Percentiles rank a stretch among this genome's conserved stretches.
phyloP scores from a whole-genome alignment of 2,888 invertebrate genomes.

The Ptychoptera albimana region DNA sequence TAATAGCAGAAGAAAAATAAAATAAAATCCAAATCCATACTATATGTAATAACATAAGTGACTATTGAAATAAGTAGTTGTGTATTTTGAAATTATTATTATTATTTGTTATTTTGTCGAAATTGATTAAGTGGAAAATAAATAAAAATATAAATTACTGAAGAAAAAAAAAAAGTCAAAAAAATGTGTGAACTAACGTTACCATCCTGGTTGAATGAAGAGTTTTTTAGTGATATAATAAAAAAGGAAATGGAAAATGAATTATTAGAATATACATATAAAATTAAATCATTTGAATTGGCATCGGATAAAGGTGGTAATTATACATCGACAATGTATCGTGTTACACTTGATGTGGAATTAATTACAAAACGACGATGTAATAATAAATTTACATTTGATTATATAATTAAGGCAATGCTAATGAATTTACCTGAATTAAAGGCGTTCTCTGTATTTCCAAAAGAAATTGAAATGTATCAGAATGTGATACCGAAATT shows the following conservation, averaged over 20 bases:
- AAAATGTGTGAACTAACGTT: not conserved
- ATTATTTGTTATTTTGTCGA: too few species aligned
- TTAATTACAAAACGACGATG: not conserved
- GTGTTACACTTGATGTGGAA: not conserved
- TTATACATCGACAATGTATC: not conserved
- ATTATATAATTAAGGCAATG: slow-evolving; percentile 1
- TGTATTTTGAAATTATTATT: too few species aligned
- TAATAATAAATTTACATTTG: not conserved
- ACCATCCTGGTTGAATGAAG: not conserved
- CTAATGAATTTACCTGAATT: not conserved
- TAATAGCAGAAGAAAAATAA: too few species aligned
- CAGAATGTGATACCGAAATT: not conserved
- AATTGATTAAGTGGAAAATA: too few species aligned
- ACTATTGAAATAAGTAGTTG: too few species aligned
- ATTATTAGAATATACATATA: not conserved
- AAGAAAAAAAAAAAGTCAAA: too few species aligned
- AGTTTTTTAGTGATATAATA: not conserved
- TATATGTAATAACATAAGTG: too few species aligned
- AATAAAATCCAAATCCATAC: too few species aligned
- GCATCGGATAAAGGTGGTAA: not conserved
- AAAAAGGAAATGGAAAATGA: not conserved
- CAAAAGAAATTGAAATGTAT: slow-evolving; percentile 2
- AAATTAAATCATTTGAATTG: not conserved
- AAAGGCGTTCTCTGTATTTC: slow-evolving; percentile 2
- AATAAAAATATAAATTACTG: too few species aligned